A percentile compares a stretch with the other conserved stretches of the same genome.
Evolutionary conservation across 2,113 vertebrate species (phyloP).

Genomic region (Elgaria multicarinata): DNA sequence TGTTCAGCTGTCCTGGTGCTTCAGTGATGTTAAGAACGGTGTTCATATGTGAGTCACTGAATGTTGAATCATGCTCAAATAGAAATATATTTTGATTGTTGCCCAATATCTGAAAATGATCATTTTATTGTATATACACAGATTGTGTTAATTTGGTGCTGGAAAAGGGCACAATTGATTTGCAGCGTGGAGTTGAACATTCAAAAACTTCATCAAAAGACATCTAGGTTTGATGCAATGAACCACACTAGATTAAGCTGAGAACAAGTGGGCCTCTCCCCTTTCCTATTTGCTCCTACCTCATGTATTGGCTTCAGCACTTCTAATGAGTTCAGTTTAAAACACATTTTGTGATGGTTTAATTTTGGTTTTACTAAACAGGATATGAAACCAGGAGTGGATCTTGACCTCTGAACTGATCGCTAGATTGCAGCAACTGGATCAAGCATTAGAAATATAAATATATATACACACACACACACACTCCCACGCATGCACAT

Average conservation of each 20-base stretch:
- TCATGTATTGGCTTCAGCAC: too few species aligned
- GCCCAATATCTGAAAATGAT: background rate
- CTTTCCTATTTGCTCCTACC: background rate
- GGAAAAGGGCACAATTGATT: too few species aligned
- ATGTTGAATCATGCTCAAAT: background rate
- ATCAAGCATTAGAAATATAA: too few species aligned
- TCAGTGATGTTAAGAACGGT: background rate
- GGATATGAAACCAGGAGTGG: too few species aligned
- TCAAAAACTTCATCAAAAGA: background rate
- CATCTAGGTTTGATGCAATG: background rate
- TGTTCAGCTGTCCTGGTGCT: background rate
- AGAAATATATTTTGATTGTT: background rate
- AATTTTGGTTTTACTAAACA: too few species aligned
- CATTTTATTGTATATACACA: background rate
- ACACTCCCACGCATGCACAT: too few species aligned
- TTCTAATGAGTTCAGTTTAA: background rate
- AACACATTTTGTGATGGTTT: too few species aligned
- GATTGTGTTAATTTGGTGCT: background rate
- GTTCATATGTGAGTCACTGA: background rate
- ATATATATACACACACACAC: too few species aligned
- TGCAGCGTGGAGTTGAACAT: background rate
- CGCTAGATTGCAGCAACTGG: too few species aligned
- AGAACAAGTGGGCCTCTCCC: background rate
- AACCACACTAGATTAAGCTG: background rate
- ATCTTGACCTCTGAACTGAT: too few species aligned